phyloP scores from a whole-genome alignment of 2,113 vertebrate species.

The Tenebrosternarchus preto region DNA sequence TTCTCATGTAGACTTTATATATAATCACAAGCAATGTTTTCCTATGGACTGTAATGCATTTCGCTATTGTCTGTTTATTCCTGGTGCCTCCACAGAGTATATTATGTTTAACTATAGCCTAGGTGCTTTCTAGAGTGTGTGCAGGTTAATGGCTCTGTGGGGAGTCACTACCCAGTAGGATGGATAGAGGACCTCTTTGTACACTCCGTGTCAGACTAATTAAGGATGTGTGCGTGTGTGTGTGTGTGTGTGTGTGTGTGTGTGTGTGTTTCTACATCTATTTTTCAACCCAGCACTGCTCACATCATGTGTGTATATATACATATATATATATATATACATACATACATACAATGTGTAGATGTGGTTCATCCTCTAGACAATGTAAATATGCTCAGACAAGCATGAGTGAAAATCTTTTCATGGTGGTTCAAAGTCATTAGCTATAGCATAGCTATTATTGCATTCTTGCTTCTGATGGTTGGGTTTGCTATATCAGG shows the following conservation, averaged over 20 bases:
- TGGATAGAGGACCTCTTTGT: conserved; percentile 6
- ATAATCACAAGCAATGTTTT: not conserved
- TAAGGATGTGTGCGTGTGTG: not conserved
- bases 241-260: not conserved
- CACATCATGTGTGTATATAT: too few species aligned
- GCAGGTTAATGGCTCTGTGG: conserved; percentile 24
- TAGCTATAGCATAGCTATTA: too few species aligned
- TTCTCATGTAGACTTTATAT: not conserved
- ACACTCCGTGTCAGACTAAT: conserved; percentile 2
- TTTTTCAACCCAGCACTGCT: too few species aligned
- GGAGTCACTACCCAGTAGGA: conserved; percentile 17
- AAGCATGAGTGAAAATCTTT: too few species aligned
- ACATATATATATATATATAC: too few species aligned
- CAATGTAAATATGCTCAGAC: too few species aligned
- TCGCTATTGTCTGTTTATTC: not conserved
- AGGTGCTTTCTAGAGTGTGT: not conserved
- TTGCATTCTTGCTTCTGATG: too few species aligned
- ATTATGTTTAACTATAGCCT: not conserved
- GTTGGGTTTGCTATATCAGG: too few species aligned
- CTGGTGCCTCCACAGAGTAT: not conserved
- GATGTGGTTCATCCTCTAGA: too few species aligned
- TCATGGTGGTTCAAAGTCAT: too few species aligned
- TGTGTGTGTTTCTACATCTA: not conserved
- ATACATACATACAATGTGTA: too few species aligned
- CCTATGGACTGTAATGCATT: conserved; percentile 10